Base-by-base conservation (phyloP, 2,113 vertebrate species). In the Seriola quinqueradiata region DNA sequence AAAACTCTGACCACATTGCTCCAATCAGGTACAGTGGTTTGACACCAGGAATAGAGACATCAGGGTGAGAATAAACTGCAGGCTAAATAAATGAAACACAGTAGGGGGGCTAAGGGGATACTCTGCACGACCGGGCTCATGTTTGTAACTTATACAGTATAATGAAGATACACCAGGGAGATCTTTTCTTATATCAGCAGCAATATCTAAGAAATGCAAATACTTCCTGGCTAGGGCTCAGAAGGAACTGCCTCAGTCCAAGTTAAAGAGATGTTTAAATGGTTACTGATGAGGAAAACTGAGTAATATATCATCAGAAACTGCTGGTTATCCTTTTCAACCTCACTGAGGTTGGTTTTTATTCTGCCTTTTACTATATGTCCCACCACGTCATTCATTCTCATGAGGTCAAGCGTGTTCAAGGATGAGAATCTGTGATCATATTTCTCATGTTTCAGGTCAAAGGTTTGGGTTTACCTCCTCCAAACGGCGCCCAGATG, bases 401-500 rank as follows among this genome's bases (percentile, higher is more conserved):
- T 50, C 8, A 19, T 19, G 48, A 19, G 48, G 48, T 19, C 48
- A 19, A 19, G 19, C 19, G 46, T 48, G 44, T 16, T 46, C 44
- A 46, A 46, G 34, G 21, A 64, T 42, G 21, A 28, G 21, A 21
- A 38, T 72, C 12, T 19, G 17, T 10, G 58, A 38, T 34, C 25
- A 0, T 5, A 23, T 55, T 67, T 71, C 34, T 72, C 5, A 1
- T 75, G 63, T 71, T 75, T 74, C 34, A 57, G 65, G 63, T 76
- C 42, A 23, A 50, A 67, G 38, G 14, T 63, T 54, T 28, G 52
- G 9, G 5, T 28, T 94, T 97, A 98, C 97, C 97, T 98, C 97
- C 95, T 92, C 97, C 97, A 83, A 97, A 97, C 0, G 97, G 98
- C 79, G 97, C 96, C 97, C 97, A 97, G 93, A 98, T 98, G 95